phyloP scores from a whole-genome alignment of 2,797 vertebrate genomes.

The Salarias fasciatus region DNA sequence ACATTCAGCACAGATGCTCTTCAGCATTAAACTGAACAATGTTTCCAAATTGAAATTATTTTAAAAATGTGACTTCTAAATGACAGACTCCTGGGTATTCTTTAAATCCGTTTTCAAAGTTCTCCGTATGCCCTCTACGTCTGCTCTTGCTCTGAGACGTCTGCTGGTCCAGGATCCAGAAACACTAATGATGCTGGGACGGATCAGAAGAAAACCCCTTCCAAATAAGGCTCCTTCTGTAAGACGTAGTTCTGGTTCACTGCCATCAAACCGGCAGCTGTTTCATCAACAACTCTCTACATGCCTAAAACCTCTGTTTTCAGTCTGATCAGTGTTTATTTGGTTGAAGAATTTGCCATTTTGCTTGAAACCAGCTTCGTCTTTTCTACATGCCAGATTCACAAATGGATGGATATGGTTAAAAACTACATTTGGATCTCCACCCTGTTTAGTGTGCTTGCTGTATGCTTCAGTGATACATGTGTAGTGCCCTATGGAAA shows the following conservation, averaged over 20 bases:
- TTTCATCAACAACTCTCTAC: constrained; percentile 11
- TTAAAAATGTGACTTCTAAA: background rate
- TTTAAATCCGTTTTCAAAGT: constrained; percentile 3
- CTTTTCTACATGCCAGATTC: background rate
- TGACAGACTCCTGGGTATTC: background rate
- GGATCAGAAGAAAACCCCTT: constrained; percentile 7
- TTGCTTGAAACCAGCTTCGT: background rate
- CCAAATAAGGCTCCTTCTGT: background rate
- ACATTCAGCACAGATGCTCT: background rate
- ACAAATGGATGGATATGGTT: background rate
- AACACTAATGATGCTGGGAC: constrained; percentile 10
- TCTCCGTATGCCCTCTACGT: background rate
- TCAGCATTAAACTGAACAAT: background rate
- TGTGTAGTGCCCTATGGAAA: background rate
- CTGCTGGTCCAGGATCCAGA: background rate
- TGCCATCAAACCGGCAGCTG: constrained; percentile 1
- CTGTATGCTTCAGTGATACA: background rate
- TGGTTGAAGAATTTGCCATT: background rate
- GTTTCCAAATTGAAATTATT: too few species aligned
- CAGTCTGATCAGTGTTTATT: constrained; percentile 4
- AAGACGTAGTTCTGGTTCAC: constrained; percentile 19
- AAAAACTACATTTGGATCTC: background rate
- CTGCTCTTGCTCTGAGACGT: background rate
- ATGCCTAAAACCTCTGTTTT: background rate
- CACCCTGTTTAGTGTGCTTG: background rate